Conservation (phyloP, 1,140 invertebrate genomes). For the Drosophila elegans region DNA sequence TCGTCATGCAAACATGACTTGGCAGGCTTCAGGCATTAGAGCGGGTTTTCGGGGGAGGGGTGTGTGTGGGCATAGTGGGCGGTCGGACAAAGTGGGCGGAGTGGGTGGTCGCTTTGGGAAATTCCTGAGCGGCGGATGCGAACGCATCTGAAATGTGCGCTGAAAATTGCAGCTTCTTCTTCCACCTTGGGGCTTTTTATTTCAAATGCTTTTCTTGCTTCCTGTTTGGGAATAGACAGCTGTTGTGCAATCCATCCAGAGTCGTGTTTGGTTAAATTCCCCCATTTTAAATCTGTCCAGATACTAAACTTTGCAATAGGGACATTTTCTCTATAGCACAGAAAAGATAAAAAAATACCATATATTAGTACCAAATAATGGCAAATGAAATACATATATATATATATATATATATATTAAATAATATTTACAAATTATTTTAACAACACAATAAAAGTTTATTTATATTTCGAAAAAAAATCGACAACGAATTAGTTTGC, state of each 20-base stretch:
- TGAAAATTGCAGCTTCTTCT: slow-evolving; percentile 72
- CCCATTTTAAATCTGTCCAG: slow-evolving; percentile 3
- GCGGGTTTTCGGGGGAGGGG: neutral
- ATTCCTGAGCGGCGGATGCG: slow-evolving; percentile 32
- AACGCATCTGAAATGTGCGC: slow-evolving; percentile 52
- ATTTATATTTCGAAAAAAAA: too few relatives aligned
- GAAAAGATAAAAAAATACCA: too few relatives aligned
- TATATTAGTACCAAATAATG: too few relatives aligned
- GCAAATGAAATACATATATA: too few relatives aligned
- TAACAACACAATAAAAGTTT: too few relatives aligned
- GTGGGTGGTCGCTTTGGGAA: slow-evolving; percentile 10
- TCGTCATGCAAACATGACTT: slow-evolving; percentile 81
- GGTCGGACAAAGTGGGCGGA: neutral
- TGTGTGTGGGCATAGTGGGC: neutral
- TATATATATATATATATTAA: too few relatives aligned
- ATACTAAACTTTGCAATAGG: neutral
- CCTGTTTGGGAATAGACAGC: slow-evolving; percentile 54
- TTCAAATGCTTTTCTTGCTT: slow-evolving; percentile 27
- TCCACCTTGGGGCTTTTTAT: slow-evolving; percentile 25
- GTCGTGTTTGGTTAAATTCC: neutral
- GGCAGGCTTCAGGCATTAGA: slow-evolving; percentile 37
- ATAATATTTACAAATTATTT: too few relatives aligned
- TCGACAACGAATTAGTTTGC: too few relatives aligned
- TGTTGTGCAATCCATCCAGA: slow-evolving; percentile 12
- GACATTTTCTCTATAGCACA: neutral